Evolutionary conservation across 2,113 vertebrate species (phyloP), one percentile per base, ranked within the genome.

Genomic region (Galbula dea): DNA sequence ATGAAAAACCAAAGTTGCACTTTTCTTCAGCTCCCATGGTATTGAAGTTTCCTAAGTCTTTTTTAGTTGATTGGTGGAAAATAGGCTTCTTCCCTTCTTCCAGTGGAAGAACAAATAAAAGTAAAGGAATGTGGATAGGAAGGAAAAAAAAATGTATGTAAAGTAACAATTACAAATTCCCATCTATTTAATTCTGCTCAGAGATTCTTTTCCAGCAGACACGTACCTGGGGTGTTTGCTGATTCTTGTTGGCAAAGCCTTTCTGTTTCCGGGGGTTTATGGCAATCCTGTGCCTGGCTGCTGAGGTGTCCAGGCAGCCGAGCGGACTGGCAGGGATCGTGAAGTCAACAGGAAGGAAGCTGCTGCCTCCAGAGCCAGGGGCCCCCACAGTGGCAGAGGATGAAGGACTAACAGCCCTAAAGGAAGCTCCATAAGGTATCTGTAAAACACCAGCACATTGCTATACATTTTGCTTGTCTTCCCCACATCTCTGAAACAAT

Each of bases 241-340:
- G 88, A 4, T 8, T 97, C 95, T 97, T 98, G 89, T 41, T 98
- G 93, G 96, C 95, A 74, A 97, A 96, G 77, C 96, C 98, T 83
- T 96, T 98, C 80, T 98, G 97, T 46, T 98, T 98, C 22, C 89
- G 63, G 26, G 97, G 97, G 51, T 97, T 98, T 88, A 99, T 96
- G n/a, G 97, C 97, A 83, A 99, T 98, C 89, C 97, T 98, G 97
- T 99, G 98, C 93, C 94, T 97, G 93, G 98, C 98, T 62, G 98
- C 98, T 11, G 98, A 98, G 94, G 98, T 98, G 90, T 99, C 98
- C 96, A 99, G 97, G 82, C 98, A 99, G 89, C 93, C 93, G 0
- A 97, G 82, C 9, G 97, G 97, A 77, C 94, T 98, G 80, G 98
- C 98, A 19, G 98, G 98, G 46, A 87, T 91, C 57, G 96, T 98